Conservation (phyloP, 2,888 invertebrate genomes). For the Hypomecis atomaria region DNA sequence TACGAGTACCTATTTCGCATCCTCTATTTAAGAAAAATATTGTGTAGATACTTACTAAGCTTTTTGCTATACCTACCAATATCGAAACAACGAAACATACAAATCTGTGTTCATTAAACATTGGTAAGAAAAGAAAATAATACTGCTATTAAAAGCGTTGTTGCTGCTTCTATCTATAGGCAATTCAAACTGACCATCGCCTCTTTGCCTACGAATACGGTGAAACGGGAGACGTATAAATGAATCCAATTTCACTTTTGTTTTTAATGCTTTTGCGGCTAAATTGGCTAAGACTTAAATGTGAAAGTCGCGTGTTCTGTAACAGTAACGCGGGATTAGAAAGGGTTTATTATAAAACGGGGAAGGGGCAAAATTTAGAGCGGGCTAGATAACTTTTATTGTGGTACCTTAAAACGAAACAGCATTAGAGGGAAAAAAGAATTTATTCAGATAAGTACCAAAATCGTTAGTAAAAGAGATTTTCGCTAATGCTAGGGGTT, state of each 20-base stretch:
- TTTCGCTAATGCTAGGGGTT: too few relatives aligned
- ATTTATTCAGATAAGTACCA: too few relatives aligned
- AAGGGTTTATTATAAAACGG: slow-evolving; percentile 38
- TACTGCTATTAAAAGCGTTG: too few relatives aligned
- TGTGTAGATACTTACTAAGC: too few relatives aligned
- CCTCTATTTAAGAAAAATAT: too few relatives aligned
- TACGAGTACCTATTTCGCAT: too few relatives aligned
- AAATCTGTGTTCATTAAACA: too few relatives aligned
- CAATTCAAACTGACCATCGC: slow-evolving; percentile 4
- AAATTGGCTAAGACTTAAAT: slow-evolving; percentile 41
- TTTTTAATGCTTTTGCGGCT: slow-evolving; percentile 61
- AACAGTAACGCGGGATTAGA: slow-evolving; percentile 40
- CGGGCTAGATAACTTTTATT: slow-evolving; percentile 11
- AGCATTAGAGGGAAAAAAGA: slow-evolving; percentile 3
- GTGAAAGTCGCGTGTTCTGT: slow-evolving; percentile 36
- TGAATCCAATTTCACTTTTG: slow-evolving; percentile 73
- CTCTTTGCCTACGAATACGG: slow-evolving; percentile 57
- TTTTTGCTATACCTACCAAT: too few relatives aligned
- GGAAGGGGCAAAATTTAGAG: slow-evolving; percentile 11
- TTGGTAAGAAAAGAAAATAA: too few relatives aligned
- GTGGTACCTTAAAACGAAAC: neutral
- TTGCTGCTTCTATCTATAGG: too few relatives aligned
- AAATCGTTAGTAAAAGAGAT: too few relatives aligned
- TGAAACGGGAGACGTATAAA: slow-evolving; percentile 65
- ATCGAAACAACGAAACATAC: too few relatives aligned